Conservation (phyloP, 2,113 vertebrate species). For the Clarias batrachus region DNA sequence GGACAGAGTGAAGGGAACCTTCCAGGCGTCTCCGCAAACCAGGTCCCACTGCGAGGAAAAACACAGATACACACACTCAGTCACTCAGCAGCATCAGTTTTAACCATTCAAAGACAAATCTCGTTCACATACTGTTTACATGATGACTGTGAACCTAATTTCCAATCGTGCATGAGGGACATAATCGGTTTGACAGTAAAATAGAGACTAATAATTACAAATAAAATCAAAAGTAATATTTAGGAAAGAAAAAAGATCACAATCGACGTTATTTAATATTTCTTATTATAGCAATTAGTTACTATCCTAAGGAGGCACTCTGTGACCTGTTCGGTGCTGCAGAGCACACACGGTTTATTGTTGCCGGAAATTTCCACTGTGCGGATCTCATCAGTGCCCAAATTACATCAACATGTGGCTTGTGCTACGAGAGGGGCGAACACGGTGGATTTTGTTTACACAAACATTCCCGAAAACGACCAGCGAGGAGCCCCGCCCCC, state of each 20-base stretch:
- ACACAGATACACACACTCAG: not conserved
- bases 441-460: no score
- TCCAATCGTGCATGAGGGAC: not conserved
- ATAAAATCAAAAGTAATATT: not conserved
- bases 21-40: conserved; percentile 82
- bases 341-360: no score
- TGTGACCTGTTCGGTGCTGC: no score
- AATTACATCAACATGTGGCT: no score
- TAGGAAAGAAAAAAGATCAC: not conserved
- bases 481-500: no score
- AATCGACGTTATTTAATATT: not conserved
- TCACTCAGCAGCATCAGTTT: not conserved
- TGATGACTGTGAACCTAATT: not conserved
- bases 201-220: not conserved
- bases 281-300: not conserved
- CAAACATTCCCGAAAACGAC: no score
- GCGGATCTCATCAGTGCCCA: no score
- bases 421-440: no score
- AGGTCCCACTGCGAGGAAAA: conserved; percentile 75
- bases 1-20: conserved; percentile 76
- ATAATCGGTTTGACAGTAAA: not conserved
- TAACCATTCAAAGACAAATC: no score
- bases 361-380: no score
- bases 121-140: not conserved
- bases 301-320: not conserved